Evolutionary conservation across 2,888 invertebrate species (phyloP), one percentile per base, ranked within the genome.

Genomic region (Lepas anatifera): DNA sequence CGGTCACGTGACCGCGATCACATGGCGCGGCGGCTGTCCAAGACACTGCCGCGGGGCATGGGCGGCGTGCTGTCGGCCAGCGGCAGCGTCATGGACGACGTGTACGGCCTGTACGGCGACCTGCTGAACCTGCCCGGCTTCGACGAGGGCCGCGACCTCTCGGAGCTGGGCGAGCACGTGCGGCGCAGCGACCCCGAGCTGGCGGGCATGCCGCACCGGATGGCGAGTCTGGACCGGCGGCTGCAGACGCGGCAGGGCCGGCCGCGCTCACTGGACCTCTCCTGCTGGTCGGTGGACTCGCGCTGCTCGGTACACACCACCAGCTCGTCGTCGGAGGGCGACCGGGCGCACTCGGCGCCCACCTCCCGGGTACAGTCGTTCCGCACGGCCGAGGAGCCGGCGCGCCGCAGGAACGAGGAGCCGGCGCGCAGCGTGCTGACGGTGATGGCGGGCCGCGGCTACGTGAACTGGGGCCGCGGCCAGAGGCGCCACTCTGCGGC

Each of bases 271-370:
- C 80, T 92, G 46, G 92, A 92, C 79, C 80, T 92, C 0, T 90
- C 91, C 3, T 92, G 90, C 79, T 92, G 92, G 91, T 91, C 90
- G 0, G 90, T 92, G 2, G 92, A 91, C 78, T 91, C 91, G 0
- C 85, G 90, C 73, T 89, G 90, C 0, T 75, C 74, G 46, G 89
- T 89, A 71, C 78, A 90, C 16, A 90, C 89, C 77, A 90, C 90
- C 0, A 91, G 90, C 0, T 90, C 91, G 0, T 90, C 91, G n/a
- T 90, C 90, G 73, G 92, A 92, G 77, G 74, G 75, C 18, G 79
- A 80, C 68, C 74, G 76, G 29, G 70, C 82, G 76, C 66, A 63
- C 41, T 67, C 66, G 48, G 46, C 41, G 70, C 52, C 68, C 22
- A 43, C 58, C 16, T 52, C 58, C 35, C 67, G 52, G 22, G 64